Evolutionary conservation across 2,888 invertebrate genomes (phyloP).

Genomic region (Liodrosophila aerea): DNA sequence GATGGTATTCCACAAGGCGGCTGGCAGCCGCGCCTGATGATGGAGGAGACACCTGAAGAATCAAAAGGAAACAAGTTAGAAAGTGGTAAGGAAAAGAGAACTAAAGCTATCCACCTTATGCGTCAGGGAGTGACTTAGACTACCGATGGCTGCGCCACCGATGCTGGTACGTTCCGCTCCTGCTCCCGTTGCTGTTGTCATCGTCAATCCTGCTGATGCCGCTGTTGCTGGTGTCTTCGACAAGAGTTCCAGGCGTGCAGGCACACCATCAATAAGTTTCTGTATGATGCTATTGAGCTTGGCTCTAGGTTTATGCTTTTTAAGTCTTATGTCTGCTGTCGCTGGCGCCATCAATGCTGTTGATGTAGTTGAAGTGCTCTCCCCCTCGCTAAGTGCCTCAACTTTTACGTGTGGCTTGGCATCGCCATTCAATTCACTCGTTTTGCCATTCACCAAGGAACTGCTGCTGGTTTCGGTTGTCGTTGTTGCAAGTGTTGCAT

Average conservation of each 20-base stretch:
- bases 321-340: slow-evolving; percentile 76
- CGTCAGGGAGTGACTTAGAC: slow-evolving; percentile 59
- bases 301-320: slow-evolving; percentile 78
- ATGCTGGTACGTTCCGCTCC: slow-evolving; percentile 46
- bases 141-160: slow-evolving; percentile 61
- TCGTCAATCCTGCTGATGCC: slow-evolving; percentile 23
- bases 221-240: slow-evolving; percentile 67
- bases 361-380: slow-evolving; percentile 10
- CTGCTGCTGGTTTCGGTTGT: neutral
- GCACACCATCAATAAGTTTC: slow-evolving; percentile 81
- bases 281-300: slow-evolving; percentile 82
- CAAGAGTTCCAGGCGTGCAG: slow-evolving; percentile 75
- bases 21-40: slow-evolving; percentile 72
- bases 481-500: slow-evolving; percentile 17
- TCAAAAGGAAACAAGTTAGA: too few species aligned
- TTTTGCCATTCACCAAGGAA: slow-evolving; percentile 37
- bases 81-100: too few species aligned
- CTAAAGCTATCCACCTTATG: slow-evolving; percentile 66
- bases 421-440: slow-evolving; percentile 51
- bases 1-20: slow-evolving; percentile 81
- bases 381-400: slow-evolving; percentile 30
- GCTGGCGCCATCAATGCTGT: slow-evolving; percentile 18
- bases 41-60: slow-evolving; percentile 78
- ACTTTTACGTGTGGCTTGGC: slow-evolving; percentile 30
- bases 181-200: slow-evolving; percentile 22